phyloP scores from a whole-genome alignment of 2,113 vertebrate species.

The Mixornis gularis region DNA sequence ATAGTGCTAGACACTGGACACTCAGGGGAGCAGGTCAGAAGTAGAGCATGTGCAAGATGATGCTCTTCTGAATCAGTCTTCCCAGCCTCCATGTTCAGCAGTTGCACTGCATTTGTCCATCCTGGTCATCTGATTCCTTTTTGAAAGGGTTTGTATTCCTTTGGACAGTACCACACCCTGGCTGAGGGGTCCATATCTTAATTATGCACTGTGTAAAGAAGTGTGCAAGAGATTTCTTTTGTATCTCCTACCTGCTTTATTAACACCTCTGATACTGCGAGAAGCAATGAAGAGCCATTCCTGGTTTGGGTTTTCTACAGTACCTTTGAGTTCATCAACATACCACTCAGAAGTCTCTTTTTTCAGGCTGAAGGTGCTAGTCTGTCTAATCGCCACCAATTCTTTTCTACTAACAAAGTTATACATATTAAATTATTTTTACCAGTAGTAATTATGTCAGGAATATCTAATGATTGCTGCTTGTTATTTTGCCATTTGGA shows the following conservation, averaged over 20 bases:
- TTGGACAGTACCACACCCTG: neutral
- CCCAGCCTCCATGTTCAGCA: neutral
- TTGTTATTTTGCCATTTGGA: neutral
- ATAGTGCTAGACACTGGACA: neutral
- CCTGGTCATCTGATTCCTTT: neutral
- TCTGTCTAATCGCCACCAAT: neutral
- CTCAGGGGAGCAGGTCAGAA: accelerated
- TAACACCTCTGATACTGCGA: neutral
- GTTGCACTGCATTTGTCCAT: neutral
- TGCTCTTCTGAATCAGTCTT: neutral
- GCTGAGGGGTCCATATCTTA: neutral
- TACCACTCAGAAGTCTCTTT: neutral
- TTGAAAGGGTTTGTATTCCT: neutral
- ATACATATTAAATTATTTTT: neutral
- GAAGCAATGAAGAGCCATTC: neutral
- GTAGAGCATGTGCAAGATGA: neutral
- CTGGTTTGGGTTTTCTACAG: neutral
- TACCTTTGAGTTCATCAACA: neutral
- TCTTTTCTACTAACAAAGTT: neutral
- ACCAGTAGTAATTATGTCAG: neutral
- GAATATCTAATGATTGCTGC: neutral
- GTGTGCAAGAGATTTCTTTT: neutral
- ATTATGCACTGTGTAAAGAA: neutral
- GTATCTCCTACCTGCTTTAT: neutral
- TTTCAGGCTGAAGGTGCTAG: neutral